Percentiles rank a stretch among this genome's conserved stretches.
Evolutionary conservation across 2,888 invertebrate species (phyloP).

Genomic region (Ochropacha duplaris): DNA sequence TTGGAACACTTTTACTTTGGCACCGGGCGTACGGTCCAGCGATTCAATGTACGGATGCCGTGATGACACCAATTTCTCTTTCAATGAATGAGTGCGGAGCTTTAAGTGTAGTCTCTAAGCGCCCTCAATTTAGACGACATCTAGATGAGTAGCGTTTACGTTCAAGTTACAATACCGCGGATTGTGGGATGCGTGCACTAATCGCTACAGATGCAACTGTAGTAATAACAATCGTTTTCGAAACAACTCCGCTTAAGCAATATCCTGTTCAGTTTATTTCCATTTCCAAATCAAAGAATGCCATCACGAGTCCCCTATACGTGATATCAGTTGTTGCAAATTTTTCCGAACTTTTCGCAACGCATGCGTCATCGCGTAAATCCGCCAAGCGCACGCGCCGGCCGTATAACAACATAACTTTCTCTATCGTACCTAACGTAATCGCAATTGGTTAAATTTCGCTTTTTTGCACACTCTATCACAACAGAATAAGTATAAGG

Average conservation of each 20-base stretch:
- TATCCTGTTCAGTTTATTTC: slow-evolving; percentile 11
- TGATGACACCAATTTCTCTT: slow-evolving; percentile 81
- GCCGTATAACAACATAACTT: slow-evolving; percentile 53
- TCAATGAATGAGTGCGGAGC: slow-evolving; percentile 60
- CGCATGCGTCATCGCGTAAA: slow-evolving; percentile 56
- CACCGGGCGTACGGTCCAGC: slow-evolving; percentile 62
- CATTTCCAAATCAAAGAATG: slow-evolving; percentile 20
- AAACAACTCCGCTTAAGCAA: background rate
- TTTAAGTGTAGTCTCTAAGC: slow-evolving; percentile 37
- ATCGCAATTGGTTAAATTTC: slow-evolving; percentile 61
- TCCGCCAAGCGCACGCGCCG: slow-evolving; percentile 48
- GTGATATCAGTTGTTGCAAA: slow-evolving; percentile 33
- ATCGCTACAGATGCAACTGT: background rate
- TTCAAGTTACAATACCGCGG: background rate
- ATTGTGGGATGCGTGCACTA: background rate
- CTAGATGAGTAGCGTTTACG: slow-evolving; percentile 2
- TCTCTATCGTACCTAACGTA: slow-evolving; percentile 56
- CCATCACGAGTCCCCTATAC: slow-evolving; percentile 36
- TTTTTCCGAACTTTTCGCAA: slow-evolving; percentile 57
- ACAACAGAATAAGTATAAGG: slow-evolving; percentile 14
- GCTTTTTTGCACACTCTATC: slow-evolving; percentile 54
- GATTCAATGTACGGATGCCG: slow-evolving; percentile 56
- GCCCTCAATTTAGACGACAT: slow-evolving; percentile 29
- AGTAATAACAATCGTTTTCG: no score
- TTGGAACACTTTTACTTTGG: slow-evolving; percentile 82